phyloP scores from a whole-genome alignment of 2,797 vertebrate genomes.

The Erpetoichthys calabaricus region DNA sequence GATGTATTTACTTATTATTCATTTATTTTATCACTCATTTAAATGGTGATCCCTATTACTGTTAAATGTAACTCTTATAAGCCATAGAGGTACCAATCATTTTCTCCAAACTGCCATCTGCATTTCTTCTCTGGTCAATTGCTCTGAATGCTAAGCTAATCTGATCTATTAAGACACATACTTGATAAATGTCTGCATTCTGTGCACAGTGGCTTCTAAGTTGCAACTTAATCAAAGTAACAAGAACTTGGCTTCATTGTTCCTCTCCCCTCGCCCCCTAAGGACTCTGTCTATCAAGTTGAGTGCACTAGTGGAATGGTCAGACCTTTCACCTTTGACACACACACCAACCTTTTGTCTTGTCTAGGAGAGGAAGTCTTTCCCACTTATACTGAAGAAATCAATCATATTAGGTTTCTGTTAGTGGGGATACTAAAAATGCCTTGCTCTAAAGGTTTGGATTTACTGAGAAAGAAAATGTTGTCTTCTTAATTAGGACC shows the following conservation, averaged over 20 bases:
- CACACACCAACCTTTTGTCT: not conserved
- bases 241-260: constrained; percentile 7
- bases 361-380: not conserved
- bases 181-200: constrained; percentile 6
- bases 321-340: constrained; percentile 6
- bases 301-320: not conserved
- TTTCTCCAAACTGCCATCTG: constrained; percentile 1
- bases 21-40: no score
- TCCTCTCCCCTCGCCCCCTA: not conserved
- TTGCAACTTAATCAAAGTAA: constrained; percentile 10
- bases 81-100: not conserved
- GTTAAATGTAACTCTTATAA: not conserved
- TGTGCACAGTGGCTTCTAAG: constrained; percentile 6
- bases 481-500: no score
- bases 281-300: not conserved
- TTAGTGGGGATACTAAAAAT: no score
- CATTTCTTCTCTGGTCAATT: constrained; percentile 1
- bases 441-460: no score
- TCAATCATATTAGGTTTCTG: not conserved
- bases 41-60: no score
- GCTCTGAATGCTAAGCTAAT: no score
- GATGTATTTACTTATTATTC: no score
- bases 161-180: constrained; percentile 2
- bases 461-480: no score
- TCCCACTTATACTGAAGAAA: not conserved